Percentiles rank a stretch among this genome's conserved stretches.
Evolutionary conservation across 2,888 invertebrate genomes (phyloP).

Genomic region (Nasonia oneida): DNA sequence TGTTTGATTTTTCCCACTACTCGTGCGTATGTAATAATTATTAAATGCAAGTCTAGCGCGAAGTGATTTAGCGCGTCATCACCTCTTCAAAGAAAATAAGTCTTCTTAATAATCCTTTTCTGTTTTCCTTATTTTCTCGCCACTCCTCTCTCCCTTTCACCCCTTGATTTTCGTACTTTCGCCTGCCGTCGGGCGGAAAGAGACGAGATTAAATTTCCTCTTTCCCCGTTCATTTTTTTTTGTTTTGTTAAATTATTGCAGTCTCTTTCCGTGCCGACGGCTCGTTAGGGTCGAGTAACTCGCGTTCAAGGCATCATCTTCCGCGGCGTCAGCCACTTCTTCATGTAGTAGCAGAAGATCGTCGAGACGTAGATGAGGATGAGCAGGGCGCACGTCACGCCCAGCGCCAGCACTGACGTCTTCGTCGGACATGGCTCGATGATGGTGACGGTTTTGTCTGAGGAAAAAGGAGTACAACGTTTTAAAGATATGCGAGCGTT

Average conservation of each 20-base stretch:
- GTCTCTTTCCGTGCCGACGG: conserved; percentile 20
- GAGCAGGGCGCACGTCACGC: conserved; percentile 94
- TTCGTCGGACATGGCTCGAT: conserved; percentile 95
- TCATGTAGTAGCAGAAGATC: conserved; percentile 95
- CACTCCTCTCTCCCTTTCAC: background rate
- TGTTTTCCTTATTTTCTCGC: conserved; percentile 28
- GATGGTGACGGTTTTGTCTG: conserved; percentile 94
- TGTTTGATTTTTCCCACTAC: background rate
- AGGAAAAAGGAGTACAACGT: conserved; percentile 69
- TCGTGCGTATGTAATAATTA: conserved; percentile 9
- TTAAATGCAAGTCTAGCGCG: conserved; percentile 30
- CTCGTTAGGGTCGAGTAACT: background rate
- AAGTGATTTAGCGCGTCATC: background rate
- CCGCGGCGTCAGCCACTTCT: conserved; percentile 92
- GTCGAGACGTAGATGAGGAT: conserved; percentile 94
- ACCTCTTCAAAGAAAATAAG: background rate
- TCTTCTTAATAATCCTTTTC: conserved; percentile 14
- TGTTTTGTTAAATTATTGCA: conserved; percentile 6
- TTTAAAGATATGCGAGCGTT: background rate
- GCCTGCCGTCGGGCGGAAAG: background rate
- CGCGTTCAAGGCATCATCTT: conserved; percentile 86
- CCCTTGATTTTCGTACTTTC: conserved; percentile 18
- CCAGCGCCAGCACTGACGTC: conserved; percentile 93
- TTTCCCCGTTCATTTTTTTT: background rate
- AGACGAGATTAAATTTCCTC: background rate